A percentile compares a stretch with the other conserved stretches of the same genome.
Conservation (phyloP, 2,797 vertebrate genomes). For the Hyperoplus lanceolatus region DNA sequence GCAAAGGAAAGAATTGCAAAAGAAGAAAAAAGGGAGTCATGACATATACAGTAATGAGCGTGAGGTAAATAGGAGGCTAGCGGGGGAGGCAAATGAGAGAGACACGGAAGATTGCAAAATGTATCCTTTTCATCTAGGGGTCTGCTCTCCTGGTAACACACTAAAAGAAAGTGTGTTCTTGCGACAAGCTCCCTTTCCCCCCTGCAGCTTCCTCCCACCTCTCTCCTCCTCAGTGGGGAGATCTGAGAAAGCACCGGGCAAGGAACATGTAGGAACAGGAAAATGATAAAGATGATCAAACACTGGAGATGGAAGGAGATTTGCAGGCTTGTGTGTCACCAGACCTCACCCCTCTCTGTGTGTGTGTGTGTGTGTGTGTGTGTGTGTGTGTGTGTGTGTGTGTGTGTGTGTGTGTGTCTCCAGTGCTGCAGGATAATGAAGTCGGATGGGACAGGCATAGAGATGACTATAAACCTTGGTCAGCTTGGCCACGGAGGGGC, state of each 20-base stretch:
- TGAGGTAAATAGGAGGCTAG: conserved; percentile 49
- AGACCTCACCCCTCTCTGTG: conserved; percentile 14
- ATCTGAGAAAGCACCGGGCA: conserved; percentile 34
- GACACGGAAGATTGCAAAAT: conserved; percentile 38
- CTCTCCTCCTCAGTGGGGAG: conserved; percentile 1
- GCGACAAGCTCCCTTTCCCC: conserved; percentile 30
- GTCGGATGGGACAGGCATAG: conserved; percentile 35
- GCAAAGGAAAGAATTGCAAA: conserved; percentile 30
- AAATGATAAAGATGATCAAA: conserved; percentile 51
- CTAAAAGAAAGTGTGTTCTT: conserved; percentile 35
- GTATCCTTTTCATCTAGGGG: conserved; percentile 51
- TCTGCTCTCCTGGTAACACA: conserved; percentile 43
- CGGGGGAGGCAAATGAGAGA: conserved; percentile 52
- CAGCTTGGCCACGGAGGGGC: conserved; percentile 42
- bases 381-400: no score
- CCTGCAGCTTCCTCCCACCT: conserved; percentile 17
- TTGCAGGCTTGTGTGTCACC: conserved; percentile 37
- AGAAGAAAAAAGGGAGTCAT: conserved; percentile 12
- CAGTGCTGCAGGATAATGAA: conserved; percentile 59
- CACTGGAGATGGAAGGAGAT: conserved; percentile 41
- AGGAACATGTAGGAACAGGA: conserved; percentile 33
- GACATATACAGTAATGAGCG: conserved; percentile 56
- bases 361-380: no score
- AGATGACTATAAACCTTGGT: conserved; percentile 49
- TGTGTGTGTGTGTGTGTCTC: background rate